Evolutionary conservation across 2,888 invertebrate genomes (phyloP), one percentile per base, ranked within the genome.

Genomic region (Rhyacophila evoluta): DNA sequence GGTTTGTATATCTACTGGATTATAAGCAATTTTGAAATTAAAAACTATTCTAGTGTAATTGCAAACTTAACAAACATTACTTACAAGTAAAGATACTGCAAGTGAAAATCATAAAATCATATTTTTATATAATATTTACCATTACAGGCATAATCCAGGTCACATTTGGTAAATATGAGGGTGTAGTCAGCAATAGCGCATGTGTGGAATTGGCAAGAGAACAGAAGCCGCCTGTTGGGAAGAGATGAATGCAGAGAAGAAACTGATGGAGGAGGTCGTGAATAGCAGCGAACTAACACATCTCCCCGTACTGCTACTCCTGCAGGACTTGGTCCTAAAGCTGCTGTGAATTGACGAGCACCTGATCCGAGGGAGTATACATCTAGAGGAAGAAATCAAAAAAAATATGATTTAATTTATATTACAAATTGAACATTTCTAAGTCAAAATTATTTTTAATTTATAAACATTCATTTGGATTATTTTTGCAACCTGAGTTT

Each of bases 121-220:
- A n/a, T n/a, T n/a, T n/a, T n/a, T n/a, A n/a, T n/a, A n/a, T n/a
- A n/a, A 69, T 36, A 25, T 87, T 89, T 89, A 95, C 95, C 95
- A 86, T 93, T 93, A 85, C 93, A 94, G 80, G 96, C 96, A 84
- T 94, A 92, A 88, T 98, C 97, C 83, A 98, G 91, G 86, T 97
- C 97, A 84, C 94, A 94, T 85, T 95, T 93, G 80, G 94, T 94
- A 89, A 97, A 96, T 84, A 94, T 93, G 76, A 97, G 92, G 81
- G 94, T 94, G 87, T 95, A 93, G 86, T 95, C 94, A 70, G 95
- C 92, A 83, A 97, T 94, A 75, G 97, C 97, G 89, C 97, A 97
- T 2, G 98, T 97, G 91, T 98, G 97, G 90, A 98, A 97, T 92
- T 98, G 95, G 86, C 95, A 94, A 72, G 95, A 93, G 89, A 96